These are phyloP conservation scores for Nothobranchius kuhntae DNA, from an alignment of 2,113 vertebrate genomes.

Conservation along the genomic window DNA sequence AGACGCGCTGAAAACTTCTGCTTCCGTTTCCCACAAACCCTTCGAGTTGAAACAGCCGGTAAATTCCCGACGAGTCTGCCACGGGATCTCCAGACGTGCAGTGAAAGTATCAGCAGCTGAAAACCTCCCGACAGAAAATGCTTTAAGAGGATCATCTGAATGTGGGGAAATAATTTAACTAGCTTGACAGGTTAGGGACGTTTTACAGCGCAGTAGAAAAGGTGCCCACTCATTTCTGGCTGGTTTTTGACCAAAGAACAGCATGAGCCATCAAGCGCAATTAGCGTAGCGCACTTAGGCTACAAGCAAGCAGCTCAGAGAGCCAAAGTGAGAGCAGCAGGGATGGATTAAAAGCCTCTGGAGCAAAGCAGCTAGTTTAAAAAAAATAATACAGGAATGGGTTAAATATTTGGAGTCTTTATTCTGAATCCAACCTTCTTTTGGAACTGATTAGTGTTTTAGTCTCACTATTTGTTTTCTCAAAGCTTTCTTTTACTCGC, in stretches of 20 bases:
- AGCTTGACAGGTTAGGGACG: conserved; percentile 57
- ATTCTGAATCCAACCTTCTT: conserved; percentile 24
- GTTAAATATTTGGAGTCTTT: conserved; percentile 24
- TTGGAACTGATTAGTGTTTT: conserved; percentile 20
- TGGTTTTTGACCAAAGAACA: conserved; percentile 62
- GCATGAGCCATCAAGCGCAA: conserved; percentile 66
- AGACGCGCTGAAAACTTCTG: conserved; percentile 52
- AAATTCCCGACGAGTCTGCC: conserved; percentile 36
- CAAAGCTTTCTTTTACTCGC: conserved; percentile 40
- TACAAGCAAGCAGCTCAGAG: conserved; percentile 46
- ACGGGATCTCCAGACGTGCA: conserved; percentile 20
- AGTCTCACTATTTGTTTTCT: conserved; percentile 15
- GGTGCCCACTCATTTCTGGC: conserved; percentile 49
- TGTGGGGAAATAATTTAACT: conserved; percentile 43
- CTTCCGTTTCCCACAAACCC: conserved; percentile 62
- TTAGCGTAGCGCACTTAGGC: conserved; percentile 45
- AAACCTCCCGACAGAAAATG: conserved; percentile 4
- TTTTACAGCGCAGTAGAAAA: conserved; percentile 48
- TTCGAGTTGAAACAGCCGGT: conserved; percentile 27
- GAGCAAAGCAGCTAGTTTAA: conserved; percentile 14
- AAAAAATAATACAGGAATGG: conserved; percentile 24
- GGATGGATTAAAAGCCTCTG: conserved; percentile 44
- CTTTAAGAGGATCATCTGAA: conserved; percentile 45
- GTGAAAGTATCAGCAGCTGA: conserved; percentile 16
- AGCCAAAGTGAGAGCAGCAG: conserved; percentile 31